These are phyloP conservation scores for Tenthredo scrophulariae DNA, from an alignment of 2,888 invertebrate genomes.

Conservation along the genomic window DNA sequence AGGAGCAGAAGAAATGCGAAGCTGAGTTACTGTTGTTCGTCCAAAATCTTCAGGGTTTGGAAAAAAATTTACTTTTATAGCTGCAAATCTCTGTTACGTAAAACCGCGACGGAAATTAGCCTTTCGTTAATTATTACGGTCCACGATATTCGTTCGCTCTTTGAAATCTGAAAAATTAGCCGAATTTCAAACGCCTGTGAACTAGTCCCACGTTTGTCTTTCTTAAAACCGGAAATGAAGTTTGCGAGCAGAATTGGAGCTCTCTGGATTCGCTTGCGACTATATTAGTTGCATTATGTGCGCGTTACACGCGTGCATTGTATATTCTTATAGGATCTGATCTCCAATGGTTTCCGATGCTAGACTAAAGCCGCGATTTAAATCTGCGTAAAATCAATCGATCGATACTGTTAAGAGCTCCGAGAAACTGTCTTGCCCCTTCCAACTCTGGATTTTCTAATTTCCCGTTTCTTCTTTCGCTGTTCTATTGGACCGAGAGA, in stretches of 20 bases:
- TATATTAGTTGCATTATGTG: not conserved
- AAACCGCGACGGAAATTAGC: not conserved
- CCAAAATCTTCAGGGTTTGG: not conserved
- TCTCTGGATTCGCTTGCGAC: not conserved
- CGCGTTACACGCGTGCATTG: not conserved
- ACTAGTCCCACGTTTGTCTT: not conserved
- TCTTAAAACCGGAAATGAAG: not conserved
- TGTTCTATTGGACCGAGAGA: constrained; percentile 21
- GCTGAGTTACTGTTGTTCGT: not conserved
- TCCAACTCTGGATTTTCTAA: constrained; percentile 39
- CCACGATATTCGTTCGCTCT: not conserved
- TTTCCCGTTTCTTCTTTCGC: constrained; percentile 47
- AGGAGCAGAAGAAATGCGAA: not conserved
- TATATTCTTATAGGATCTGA: not conserved
- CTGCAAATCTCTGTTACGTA: not conserved
- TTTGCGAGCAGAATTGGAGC: not conserved
- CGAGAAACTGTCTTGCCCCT: constrained; percentile 18
- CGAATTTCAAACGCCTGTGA: not conserved
- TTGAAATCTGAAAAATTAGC: not conserved
- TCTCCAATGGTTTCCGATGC: not conserved
- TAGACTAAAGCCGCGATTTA: not conserved
- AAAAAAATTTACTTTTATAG: not conserved
- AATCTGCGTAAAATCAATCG: not conserved
- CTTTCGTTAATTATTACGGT: not conserved
- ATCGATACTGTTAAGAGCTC: not conserved